Percentiles rank a stretch among this genome's conserved stretches.
Conservation (phyloP, 2,797 vertebrate genomes). For the Dermochelys coriacea region DNA sequence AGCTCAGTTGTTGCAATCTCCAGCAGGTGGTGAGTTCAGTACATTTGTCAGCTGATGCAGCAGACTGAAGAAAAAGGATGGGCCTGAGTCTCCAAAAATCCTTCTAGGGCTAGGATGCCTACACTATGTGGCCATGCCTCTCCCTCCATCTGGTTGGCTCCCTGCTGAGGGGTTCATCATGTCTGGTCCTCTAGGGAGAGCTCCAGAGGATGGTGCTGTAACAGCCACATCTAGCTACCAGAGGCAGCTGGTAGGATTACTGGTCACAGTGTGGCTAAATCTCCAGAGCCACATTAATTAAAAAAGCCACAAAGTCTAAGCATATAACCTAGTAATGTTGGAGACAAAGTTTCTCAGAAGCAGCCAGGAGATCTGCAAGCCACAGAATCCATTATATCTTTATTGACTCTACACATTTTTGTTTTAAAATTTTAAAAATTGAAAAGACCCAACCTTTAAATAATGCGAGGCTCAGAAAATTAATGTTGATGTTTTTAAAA, state of each 20-base stretch:
- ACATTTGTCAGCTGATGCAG: background rate
- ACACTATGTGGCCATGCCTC: background rate
- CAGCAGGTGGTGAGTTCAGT: background rate
- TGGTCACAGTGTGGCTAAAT: background rate
- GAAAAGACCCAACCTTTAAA: background rate
- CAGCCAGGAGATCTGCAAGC: background rate
- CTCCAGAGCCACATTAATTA: background rate
- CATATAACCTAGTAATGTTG: background rate
- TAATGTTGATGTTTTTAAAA: background rate
- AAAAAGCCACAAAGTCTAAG: background rate
- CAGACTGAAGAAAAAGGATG: background rate
- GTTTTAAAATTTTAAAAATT: background rate
- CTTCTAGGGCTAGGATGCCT: background rate
- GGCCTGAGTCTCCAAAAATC: background rate
- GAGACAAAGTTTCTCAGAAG: background rate
- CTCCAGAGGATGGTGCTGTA: background rate
- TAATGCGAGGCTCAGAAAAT: background rate
- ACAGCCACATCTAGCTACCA: background rate
- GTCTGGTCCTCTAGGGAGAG: background rate
- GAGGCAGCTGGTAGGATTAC: background rate
- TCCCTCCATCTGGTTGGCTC: background rate
- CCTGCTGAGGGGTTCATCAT: background rate
- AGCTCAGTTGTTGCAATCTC: background rate
- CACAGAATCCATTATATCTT: background rate
- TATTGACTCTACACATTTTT: background rate